These are phyloP conservation scores for Lucifuga dentata DNA, from an alignment of 2,113 vertebrate species.

Conservation along the genomic window DNA sequence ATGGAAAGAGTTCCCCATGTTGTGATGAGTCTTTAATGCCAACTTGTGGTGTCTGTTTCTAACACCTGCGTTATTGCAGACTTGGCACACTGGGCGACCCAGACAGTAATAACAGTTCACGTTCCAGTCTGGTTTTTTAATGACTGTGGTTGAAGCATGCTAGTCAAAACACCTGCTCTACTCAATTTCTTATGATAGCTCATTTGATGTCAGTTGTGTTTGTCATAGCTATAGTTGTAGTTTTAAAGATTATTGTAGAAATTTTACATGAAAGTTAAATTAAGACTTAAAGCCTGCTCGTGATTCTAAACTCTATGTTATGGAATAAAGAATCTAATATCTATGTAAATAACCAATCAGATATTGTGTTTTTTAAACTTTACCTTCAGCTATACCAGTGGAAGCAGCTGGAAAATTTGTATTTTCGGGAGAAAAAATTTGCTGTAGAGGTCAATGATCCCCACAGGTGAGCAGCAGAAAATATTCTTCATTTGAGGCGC, in stretches of 20 bases:
- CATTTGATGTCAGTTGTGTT: background rate
- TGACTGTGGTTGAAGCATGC: constrained; percentile 27
- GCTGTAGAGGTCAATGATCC: constrained; percentile 98
- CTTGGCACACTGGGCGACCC: constrained; percentile 27
- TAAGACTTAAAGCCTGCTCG: background rate
- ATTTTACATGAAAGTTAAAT: background rate
- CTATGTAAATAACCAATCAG: background rate
- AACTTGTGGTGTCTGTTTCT: constrained; percentile 33
- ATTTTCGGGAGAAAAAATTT: constrained; percentile 99
- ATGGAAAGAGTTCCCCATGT: constrained; percentile 25
- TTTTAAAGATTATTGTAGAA: background rate
- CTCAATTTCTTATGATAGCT: background rate
- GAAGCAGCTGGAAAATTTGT: constrained; percentile 98
- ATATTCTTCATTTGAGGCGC: background rate
- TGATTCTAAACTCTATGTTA: no score
- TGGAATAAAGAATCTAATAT: background rate
- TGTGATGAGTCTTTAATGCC: constrained; percentile 54
- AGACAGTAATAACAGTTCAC: constrained; percentile 63
- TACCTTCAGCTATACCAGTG: constrained; percentile 92
- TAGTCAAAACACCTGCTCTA: constrained; percentile 17
- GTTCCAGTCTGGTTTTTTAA: constrained; percentile 61
- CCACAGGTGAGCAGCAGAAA: constrained; percentile 87
- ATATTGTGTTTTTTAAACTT: constrained; percentile 12
- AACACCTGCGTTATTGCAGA: constrained; percentile 64
- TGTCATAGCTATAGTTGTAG: background rate